These are phyloP conservation scores for Achroia grisella DNA, from an alignment of 1,140 invertebrate genomes.

Conservation along the genomic window DNA sequence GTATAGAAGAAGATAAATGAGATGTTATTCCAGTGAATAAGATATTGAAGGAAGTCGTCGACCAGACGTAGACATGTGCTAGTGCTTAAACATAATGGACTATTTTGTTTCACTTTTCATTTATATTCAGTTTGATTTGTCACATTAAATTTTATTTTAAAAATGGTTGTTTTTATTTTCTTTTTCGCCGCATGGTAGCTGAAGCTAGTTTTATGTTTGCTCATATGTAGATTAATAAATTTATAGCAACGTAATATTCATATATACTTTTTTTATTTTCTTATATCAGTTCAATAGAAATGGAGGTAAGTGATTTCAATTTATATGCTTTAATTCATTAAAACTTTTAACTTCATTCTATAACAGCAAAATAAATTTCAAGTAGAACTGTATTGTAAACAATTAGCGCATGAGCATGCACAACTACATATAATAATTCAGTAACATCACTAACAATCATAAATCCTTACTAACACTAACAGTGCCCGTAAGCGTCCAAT, in stretches of 20 bases:
- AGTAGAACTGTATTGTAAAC: too few relatives aligned
- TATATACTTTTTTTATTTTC: not conserved
- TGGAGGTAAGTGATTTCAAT: slow-evolving; percentile 4
- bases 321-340: not conserved
- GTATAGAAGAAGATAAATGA: slow-evolving; percentile 56
- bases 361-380: too few relatives aligned
- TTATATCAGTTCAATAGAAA: not conserved
- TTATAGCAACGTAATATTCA: not conserved
- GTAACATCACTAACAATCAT: slow-evolving; percentile 10
- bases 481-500: slow-evolving; percentile 93
- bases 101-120: slow-evolving; percentile 51
- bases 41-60: slow-evolving; percentile 19
- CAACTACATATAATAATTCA: too few relatives aligned
- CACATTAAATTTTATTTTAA: slow-evolving; percentile 62
- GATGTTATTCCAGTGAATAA: not conserved
- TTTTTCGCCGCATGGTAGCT: slow-evolving; percentile 69
- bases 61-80: slow-evolving; percentile 44
- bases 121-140: slow-evolving; percentile 48
- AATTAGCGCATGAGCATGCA: too few relatives aligned
- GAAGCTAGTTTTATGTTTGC: not conserved
- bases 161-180: slow-evolving; percentile 62
- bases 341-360: too few relatives aligned
- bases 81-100: slow-evolving; percentile 32
- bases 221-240: too few relatives aligned
- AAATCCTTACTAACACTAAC: slow-evolving; percentile 50